Conservation (phyloP, 2,113 vertebrate species). For the Otus sunia region DNA sequence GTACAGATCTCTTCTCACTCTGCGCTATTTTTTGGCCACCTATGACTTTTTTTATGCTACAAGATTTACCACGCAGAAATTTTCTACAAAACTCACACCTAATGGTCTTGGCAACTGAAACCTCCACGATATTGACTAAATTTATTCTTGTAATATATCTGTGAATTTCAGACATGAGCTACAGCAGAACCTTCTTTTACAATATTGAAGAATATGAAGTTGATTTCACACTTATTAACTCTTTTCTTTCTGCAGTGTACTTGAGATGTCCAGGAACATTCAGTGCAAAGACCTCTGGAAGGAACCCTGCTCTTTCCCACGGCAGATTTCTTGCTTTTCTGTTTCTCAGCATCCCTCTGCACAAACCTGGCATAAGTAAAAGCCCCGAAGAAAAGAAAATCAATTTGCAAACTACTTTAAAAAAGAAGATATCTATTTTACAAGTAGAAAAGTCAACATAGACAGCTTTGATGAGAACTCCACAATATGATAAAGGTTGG, state of each 20-base stretch:
- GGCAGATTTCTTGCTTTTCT: neutral
- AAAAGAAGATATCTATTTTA: neutral
- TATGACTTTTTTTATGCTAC: neutral
- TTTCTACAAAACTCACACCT: neutral
- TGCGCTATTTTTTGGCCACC: neutral
- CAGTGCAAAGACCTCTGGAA: neutral
- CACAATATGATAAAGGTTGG: neutral
- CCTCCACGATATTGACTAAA: rapidly evolving
- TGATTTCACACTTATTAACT: neutral
- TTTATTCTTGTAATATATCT: neutral
- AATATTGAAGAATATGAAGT: neutral
- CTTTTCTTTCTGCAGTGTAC: neutral
- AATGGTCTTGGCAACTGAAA: neutral
- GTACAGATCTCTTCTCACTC: neutral
- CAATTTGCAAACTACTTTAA: neutral
- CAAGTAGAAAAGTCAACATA: neutral
- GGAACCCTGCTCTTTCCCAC: neutral
- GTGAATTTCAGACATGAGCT: neutral
- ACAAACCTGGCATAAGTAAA: neutral
- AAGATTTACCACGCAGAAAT: neutral
- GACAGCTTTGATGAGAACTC: neutral
- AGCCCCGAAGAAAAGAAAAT: neutral
- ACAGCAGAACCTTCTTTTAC: neutral
- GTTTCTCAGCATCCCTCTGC: neutral
- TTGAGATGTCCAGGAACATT: neutral